These are phyloP conservation scores for Sinhomidia bicolor DNA, from an alignment of 2,888 invertebrate genomes.

Conservation along the genomic window DNA sequence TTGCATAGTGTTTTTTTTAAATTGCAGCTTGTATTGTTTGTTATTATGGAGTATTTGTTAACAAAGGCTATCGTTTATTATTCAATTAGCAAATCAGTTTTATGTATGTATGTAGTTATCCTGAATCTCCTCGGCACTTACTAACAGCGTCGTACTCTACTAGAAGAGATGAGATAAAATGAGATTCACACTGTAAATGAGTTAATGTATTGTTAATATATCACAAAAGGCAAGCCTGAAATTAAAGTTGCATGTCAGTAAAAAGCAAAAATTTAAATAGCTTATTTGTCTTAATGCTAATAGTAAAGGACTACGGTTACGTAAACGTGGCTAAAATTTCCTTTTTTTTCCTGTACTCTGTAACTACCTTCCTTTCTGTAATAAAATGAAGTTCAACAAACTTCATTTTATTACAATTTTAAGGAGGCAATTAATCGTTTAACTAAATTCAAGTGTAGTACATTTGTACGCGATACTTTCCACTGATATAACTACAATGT, in stretches of 20 bases:
- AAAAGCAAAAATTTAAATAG: neutral
- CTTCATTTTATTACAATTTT: neutral
- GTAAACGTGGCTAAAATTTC: too few species aligned
- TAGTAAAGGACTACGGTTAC: too few species aligned
- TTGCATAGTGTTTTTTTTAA: neutral
- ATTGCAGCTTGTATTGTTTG: neutral
- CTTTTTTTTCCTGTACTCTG: too few species aligned
- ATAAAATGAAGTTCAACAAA: too few species aligned
- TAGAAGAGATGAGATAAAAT: too few species aligned
- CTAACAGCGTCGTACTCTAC: neutral
- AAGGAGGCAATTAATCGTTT: too few species aligned
- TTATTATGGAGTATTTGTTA: slow-evolving; percentile 8
- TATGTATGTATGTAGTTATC: too few species aligned
- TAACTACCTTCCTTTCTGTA: too few species aligned
- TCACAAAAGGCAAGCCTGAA: neutral
- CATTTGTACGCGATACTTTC: neutral
- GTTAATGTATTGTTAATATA: neutral
- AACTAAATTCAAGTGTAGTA: too few species aligned
- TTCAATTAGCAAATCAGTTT: neutral
- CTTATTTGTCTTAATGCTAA: too few species aligned
- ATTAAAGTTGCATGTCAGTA: neutral
- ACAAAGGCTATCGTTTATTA: neutral
- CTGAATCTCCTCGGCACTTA: neutral
- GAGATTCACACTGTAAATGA: neutral
- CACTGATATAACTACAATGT: neutral